Evolutionary conservation across 2,797 vertebrate species (phyloP), one percentile per base, ranked within the genome.

Genomic region (Sciaenops ocellatus): DNA sequence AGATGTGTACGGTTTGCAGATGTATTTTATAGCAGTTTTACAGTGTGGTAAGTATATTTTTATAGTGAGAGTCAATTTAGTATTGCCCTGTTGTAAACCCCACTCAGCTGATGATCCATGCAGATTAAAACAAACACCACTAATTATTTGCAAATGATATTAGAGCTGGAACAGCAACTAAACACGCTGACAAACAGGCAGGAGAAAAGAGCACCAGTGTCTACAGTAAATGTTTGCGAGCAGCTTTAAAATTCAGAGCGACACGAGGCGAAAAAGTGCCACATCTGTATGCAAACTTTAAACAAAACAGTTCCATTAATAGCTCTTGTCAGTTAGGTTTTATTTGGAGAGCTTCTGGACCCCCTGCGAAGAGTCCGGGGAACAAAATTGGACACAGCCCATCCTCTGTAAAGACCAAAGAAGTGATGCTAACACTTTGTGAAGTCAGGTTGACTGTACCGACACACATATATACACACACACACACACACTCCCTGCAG

Each of bases 381-480:
- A 38, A 87, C 65, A 28, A 64, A 71, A 30, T 72, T 62, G 65
- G 65, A 82, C 87, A 72, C 56, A 41, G 85, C 60, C 74, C 59
- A 24, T 74, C 78, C 55, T 84, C 67, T 28, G 73, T 78, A 80
- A 79, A 82, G 68, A 74, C 74, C 86, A 59, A 76, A 79, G 69
- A 42, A 85, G 76, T 85, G 89, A 88, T 79, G 79, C 74, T 92
- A 92, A 93, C 82, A 46, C 79, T 88, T 83, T 84, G 74, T 90
- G 87, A 90, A 89, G 85, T 76, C 20, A n/a, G 55, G 70, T n/a
- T 80, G 65, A 87, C 83, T 4, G n/a, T 70, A 48, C 22, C 0
- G 56, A 51, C 62, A 67, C 52, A 71, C 24, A 50, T 3, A 60
- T n/a, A 52, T 24, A 61, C 26, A 34, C 11, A 48, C 52, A 64